Conservation (phyloP, 2,888 invertebrate genomes). For the Chaitophorus viminalis region DNA sequence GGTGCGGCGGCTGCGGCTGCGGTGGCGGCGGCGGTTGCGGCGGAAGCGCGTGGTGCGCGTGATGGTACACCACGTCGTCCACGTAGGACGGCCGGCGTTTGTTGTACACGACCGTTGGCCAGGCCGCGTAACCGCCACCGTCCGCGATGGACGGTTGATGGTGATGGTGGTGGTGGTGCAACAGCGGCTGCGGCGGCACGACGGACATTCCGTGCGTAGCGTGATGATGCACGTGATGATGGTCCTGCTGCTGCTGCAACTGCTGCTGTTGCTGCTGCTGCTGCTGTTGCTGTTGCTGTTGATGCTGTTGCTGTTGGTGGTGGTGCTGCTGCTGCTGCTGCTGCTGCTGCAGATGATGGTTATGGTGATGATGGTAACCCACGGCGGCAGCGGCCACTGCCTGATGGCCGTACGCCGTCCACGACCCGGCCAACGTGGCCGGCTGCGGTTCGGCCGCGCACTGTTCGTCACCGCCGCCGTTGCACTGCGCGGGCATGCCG, state of each 20-base stretch:
- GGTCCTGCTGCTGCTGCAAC: slow-evolving; percentile 31
- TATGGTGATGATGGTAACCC: slow-evolving; percentile 46
- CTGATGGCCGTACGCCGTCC: slow-evolving; percentile 51
- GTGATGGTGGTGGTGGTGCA: slow-evolving; percentile 42
- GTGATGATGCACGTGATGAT: slow-evolving; percentile 48
- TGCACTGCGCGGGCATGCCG: slow-evolving; percentile 30
- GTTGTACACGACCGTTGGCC: slow-evolving; percentile 48
- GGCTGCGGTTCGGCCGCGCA: slow-evolving; percentile 13
- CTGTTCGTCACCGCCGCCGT: slow-evolving; percentile 29
- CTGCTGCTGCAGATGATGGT: slow-evolving; percentile 21
- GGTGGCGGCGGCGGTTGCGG: background rate
- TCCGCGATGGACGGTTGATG: slow-evolving; percentile 2
- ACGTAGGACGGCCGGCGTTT: slow-evolving; percentile 44
- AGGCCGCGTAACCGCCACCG: slow-evolving; percentile 37
- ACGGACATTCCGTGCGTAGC: slow-evolving; percentile 4
- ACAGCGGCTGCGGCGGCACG: slow-evolving; percentile 5
- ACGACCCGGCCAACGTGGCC: slow-evolving; percentile 37
- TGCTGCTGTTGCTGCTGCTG: slow-evolving; percentile 16
- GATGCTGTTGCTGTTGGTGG: background rate
- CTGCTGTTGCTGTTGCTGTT: slow-evolving; percentile 10
- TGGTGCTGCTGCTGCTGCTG: slow-evolving; percentile 19
- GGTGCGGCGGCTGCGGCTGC: slow-evolving; percentile 1
- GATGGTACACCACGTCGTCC: slow-evolving; percentile 49
- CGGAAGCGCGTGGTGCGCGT: slow-evolving; percentile 38
- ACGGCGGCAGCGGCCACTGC: slow-evolving; percentile 13